Conservation (phyloP, 2,797 vertebrate species). For the Enteromius unitaeniatus region DNA sequence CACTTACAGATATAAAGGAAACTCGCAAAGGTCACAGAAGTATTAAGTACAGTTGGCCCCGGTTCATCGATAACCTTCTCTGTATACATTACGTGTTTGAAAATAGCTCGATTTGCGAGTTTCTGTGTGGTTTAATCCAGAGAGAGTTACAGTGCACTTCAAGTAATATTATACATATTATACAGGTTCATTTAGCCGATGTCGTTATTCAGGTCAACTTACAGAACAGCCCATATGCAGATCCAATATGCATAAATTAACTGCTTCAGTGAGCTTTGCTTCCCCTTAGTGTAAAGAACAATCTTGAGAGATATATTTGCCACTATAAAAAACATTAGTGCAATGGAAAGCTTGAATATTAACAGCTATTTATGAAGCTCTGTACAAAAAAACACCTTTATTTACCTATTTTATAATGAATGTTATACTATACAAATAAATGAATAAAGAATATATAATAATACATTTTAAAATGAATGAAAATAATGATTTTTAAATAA, state of each 20-base stretch:
- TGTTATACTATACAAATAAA: too few relatives aligned
- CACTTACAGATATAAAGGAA: conserved; percentile 3
- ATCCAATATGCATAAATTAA: background rate
- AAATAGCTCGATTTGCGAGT: conserved; percentile 6
- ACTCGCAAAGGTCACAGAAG: conserved; percentile 29
- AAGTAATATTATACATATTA: background rate
- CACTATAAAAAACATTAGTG: background rate
- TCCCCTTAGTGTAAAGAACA: background rate
- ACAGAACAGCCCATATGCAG: background rate
- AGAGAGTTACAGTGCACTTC: background rate
- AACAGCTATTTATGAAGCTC: background rate
- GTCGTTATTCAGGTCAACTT: background rate
- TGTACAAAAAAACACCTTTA: background rate
- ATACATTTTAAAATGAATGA: too few relatives aligned
- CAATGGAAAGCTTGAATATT: background rate
- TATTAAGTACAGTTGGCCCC: conserved; percentile 32
- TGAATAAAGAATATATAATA: too few relatives aligned
- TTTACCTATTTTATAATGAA: background rate
- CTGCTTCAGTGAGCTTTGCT: background rate
- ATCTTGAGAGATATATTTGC: background rate
- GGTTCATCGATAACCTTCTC: conserved; percentile 13
- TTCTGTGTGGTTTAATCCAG: background rate
- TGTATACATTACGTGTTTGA: background rate
- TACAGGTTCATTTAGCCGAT: background rate
- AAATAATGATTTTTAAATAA: too few relatives aligned